Percentiles rank a stretch among this genome's conserved stretches.
phyloP scores from a whole-genome alignment of 2,113 vertebrate genomes.

The Silurus glanis region DNA sequence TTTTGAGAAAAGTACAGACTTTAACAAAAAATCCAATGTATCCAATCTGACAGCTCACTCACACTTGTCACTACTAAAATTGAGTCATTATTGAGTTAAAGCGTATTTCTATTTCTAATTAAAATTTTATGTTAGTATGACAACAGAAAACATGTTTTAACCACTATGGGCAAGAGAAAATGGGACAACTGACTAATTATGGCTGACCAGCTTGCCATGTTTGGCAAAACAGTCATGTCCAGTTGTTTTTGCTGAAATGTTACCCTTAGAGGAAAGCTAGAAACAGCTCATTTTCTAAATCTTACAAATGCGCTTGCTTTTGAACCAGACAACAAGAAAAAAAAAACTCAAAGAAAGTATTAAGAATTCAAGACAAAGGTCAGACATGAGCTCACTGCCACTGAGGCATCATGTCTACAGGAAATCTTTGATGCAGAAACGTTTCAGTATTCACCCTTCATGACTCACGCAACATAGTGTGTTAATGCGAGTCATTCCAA shows the following conservation, averaged over 20 bases:
- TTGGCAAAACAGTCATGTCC: no score
- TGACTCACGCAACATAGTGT: not conserved
- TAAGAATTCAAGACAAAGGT: slow-evolving; percentile 23
- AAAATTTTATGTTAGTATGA: not conserved
- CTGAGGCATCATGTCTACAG: not conserved
- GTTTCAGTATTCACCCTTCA: not conserved
- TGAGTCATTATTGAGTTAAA: not conserved
- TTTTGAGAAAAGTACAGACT: no score
- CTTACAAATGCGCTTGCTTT: not conserved
- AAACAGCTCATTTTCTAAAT: not conserved
- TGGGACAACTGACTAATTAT: not conserved
- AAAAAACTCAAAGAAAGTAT: not conserved
- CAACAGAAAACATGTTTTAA: not conserved
- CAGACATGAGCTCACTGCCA: slow-evolving; percentile 22
- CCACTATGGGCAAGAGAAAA: not conserved
- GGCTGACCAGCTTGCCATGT: no score
- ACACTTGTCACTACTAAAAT: not conserved
- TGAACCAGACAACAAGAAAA: slow-evolving; percentile 9
- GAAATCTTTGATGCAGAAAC: not conserved
- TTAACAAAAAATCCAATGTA: no score
- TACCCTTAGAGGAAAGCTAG: not conserved
- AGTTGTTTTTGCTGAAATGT: not conserved
- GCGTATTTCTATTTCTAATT: not conserved
- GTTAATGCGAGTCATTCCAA: not conserved
- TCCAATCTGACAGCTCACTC: no score